Evolutionary conservation across 1,140 invertebrate genomes (phyloP).

Genomic region (Drosophila melanica): DNA sequence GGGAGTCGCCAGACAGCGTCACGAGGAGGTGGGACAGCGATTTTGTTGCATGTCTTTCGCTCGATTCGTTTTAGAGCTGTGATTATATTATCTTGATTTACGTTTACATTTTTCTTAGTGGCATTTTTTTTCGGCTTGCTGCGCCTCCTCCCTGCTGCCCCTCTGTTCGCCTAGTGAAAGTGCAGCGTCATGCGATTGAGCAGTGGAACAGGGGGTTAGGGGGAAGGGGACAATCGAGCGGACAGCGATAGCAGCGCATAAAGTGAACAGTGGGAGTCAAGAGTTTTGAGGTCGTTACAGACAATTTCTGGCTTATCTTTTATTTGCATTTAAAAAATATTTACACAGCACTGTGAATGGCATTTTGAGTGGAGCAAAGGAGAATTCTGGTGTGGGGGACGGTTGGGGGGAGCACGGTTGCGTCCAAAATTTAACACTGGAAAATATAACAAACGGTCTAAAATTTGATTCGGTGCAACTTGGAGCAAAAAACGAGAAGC

Average conservation of each 20-base stretch:
- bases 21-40: conserved; percentile 10
- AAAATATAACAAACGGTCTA: conserved; percentile 24
- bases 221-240: no score
- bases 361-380: conserved; percentile 1
- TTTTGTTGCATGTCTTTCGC: conserved; percentile 54
- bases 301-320: conserved; percentile 61
- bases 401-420: no score
- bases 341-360: conserved; percentile 66
- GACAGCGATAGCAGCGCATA: background rate
- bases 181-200: conserved; percentile 60
- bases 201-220: background rate
- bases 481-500: conserved; percentile 18
- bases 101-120: conserved; percentile 59
- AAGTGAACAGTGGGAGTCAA: conserved; percentile 39
- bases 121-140: background rate
- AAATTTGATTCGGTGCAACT: conserved; percentile 15
- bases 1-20: background rate
- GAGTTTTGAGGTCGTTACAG: conserved; percentile 49
- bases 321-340: conserved; percentile 78
- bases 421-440: conserved; percentile 12
- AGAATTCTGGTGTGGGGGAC: background rate
- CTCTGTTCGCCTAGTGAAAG: conserved; percentile 41
- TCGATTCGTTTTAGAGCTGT: conserved; percentile 69
- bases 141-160: background rate
- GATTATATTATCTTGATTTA: conserved; percentile 79